A percentile compares a stretch with the other conserved stretches of the same genome.
Evolutionary conservation across 1,140 invertebrate genomes (phyloP).

Genomic region (Acyrthosiphon pisum): DNA sequence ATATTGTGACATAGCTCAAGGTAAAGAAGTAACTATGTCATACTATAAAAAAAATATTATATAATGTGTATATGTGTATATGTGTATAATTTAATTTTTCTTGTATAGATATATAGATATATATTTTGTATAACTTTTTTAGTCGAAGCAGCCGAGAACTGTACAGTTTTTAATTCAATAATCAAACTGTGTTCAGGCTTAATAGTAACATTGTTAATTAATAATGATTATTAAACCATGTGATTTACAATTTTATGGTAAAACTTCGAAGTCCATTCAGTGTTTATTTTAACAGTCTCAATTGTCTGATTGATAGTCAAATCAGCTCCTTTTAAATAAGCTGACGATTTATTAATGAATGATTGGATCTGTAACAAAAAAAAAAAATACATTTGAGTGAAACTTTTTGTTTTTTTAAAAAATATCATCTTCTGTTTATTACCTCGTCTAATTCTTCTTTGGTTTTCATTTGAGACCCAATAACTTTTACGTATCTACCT

Average conservation of each 20-base stretch:
- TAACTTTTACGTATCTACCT: constrained; percentile 59
- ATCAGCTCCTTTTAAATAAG: constrained; percentile 59
- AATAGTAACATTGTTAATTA: neutral
- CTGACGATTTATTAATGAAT: constrained; percentile 57
- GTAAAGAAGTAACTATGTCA: neutral
- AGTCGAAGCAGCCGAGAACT: neutral
- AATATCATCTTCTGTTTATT: neutral
- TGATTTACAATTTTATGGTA: constrained; percentile 37
- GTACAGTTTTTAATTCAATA: neutral
- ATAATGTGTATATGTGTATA: too few species aligned
- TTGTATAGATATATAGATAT: neutral
- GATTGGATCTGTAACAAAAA: constrained; percentile 59
- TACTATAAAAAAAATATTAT: neutral
- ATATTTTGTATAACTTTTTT: neutral
- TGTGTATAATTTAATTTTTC: neutral
- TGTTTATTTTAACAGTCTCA: constrained; percentile 59
- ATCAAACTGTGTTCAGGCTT: neutral
- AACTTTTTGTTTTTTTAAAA: neutral
- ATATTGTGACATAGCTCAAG: neutral
- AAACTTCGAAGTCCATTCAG: constrained; percentile 57
- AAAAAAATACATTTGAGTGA: neutral
- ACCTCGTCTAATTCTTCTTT: constrained; percentile 60
- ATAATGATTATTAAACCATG: neutral
- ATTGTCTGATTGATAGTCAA: constrained; percentile 59
- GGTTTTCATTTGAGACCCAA: constrained; percentile 60